Conservation (phyloP, 2,113 vertebrate species). For the Macquaria australasica region DNA sequence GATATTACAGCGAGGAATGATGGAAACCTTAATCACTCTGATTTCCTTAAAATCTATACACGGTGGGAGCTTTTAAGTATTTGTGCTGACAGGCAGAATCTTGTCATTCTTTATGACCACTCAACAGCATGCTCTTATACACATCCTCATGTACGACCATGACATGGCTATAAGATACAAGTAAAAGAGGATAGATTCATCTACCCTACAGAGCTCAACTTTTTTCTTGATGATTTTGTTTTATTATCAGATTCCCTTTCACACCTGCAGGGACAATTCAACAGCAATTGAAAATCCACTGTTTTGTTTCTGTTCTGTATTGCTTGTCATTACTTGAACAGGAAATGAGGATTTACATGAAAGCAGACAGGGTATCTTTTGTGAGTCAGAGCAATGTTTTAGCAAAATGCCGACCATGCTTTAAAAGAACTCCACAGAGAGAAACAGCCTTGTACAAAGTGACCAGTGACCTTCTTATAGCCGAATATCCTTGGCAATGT, state of each 20-base stretch:
- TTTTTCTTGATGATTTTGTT: conserved; percentile 1
- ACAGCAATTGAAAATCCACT: background rate
- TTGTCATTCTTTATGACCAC: conserved; percentile 38
- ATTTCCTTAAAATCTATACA: conserved; percentile 58
- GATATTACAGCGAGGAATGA: conserved; percentile 32
- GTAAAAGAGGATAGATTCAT: background rate
- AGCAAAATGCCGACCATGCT: conserved; percentile 24
- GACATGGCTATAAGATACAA: background rate
- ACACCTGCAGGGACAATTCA: background rate
- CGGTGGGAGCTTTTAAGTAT: conserved; percentile 36
- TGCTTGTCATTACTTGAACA: conserved; percentile 35
- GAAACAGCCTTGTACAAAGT: conserved; percentile 55
- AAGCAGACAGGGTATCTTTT: conserved; percentile 21
- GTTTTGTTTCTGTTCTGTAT: background rate
- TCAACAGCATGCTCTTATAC: conserved; percentile 23
- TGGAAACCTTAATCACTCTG: conserved; percentile 50
- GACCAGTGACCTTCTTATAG: conserved; percentile 70
- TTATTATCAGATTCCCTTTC: background rate
- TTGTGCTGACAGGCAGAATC: conserved; percentile 53
- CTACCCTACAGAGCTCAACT: background rate
- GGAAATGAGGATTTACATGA: conserved; percentile 18
- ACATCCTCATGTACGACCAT: conserved; percentile 6
- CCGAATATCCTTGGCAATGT: conserved; percentile 64
- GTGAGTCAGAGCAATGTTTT: conserved; percentile 5
- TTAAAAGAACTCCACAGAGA: conserved; percentile 48